Percentiles rank a stretch among this genome's conserved stretches.
These are phyloP conservation scores for Pseudococcus jackbeardsleyi DNA, from an alignment of 2,888 invertebrate species.

Conservation along the genomic window DNA sequence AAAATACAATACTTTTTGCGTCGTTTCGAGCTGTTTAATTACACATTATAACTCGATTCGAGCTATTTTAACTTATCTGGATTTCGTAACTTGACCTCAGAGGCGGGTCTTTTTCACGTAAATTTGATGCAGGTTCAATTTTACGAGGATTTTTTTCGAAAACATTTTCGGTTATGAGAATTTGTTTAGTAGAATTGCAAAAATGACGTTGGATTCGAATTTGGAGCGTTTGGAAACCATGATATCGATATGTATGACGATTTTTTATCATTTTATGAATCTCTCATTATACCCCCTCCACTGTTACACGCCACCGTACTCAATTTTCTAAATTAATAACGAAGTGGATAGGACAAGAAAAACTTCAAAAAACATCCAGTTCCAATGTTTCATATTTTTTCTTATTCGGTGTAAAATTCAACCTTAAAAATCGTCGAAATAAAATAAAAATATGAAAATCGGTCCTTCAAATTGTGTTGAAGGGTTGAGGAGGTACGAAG, in stretches of 20 bases:
- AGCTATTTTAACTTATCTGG: not conserved
- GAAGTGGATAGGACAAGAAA: too few species aligned
- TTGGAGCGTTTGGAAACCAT: not conserved
- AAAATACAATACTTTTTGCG: not conserved
- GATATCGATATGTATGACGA: not conserved
- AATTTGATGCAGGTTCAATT: not conserved
- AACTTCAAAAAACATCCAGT: too few species aligned
- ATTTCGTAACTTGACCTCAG: not conserved
- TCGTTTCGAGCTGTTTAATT: not conserved
- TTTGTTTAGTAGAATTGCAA: not conserved
- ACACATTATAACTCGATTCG: not conserved
- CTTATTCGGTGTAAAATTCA: too few species aligned
- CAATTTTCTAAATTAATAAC: too few species aligned
- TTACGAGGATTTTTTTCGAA: not conserved
- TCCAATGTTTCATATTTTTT: too few species aligned
- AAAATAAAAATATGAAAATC: too few species aligned
- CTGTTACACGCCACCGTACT: too few species aligned
- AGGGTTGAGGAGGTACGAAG: too few species aligned
- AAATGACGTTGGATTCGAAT: not conserved
- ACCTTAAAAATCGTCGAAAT: too few species aligned
- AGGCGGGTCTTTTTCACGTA: not conserved
- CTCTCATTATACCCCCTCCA: not conserved
- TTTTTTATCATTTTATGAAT: slow-evolving; percentile 6
- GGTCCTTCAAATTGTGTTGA: too few species aligned
- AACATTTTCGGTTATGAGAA: not conserved